phyloP scores from a whole-genome alignment of 2,797 vertebrate genomes.

The Platyrinchus mystaceus region DNA sequence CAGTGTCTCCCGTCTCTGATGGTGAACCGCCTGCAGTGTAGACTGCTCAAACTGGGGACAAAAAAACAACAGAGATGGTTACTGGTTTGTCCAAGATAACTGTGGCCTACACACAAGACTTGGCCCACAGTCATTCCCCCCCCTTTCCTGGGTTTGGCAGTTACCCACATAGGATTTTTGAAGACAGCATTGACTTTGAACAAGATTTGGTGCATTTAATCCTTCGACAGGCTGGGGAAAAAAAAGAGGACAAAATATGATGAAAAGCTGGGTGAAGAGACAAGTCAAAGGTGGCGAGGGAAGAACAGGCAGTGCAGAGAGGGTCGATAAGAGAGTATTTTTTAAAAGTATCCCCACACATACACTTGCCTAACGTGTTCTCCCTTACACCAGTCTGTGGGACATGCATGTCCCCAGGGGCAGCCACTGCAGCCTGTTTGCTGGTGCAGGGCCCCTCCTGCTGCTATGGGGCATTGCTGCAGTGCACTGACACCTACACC shows the following conservation, averaged over 20 bases:
- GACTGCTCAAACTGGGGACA: conserved; percentile 71
- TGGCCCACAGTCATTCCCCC: accelerated
- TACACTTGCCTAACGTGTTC: background rate
- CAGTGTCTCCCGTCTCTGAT: conserved; percentile 82
- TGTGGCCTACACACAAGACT: background rate
- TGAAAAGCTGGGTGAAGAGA: background rate
- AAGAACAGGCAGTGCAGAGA: background rate
- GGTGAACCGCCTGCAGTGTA: conserved; percentile 78
- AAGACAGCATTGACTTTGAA: background rate
- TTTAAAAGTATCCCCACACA: background rate
- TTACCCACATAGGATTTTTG: background rate
- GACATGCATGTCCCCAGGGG: background rate
- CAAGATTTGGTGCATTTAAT: background rate
- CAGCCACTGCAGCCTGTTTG: background rate
- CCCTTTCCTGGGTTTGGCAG: background rate
- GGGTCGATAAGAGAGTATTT: accelerated
- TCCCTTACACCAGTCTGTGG: background rate
- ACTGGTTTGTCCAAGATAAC: background rate
- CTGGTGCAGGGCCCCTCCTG: background rate
- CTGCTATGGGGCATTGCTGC: background rate
- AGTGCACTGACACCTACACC: accelerated
- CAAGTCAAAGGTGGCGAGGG: background rate
- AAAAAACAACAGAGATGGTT: background rate
- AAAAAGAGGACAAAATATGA: background rate
- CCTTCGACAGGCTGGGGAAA: background rate